These are phyloP conservation scores for Mustela nigripes DNA, from an alignment of 2,113 vertebrate species.

Conservation along the genomic window DNA sequence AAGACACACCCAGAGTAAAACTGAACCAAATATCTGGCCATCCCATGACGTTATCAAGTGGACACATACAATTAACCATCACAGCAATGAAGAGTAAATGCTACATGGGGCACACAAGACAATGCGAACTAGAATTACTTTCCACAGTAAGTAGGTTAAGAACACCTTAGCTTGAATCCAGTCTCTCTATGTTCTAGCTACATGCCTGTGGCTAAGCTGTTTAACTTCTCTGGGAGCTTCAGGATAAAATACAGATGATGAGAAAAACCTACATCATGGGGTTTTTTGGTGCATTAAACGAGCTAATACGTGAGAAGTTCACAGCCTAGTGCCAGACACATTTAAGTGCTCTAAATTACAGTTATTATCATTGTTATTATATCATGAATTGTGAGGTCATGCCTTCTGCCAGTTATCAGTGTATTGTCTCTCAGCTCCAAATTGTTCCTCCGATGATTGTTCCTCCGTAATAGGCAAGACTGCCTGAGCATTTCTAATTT, in stretches of 20 bases:
- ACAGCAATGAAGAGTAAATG: background rate
- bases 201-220: background rate
- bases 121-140: background rate
- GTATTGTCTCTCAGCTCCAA: background rate
- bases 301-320: background rate
- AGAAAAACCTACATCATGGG: background rate
- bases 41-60: background rate
- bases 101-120: background rate
- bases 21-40: background rate
- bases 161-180: background rate
- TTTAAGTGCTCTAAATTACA: background rate
- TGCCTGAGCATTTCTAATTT: background rate
- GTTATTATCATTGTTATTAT: too few relatives aligned
- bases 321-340: background rate
- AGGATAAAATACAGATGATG: background rate
- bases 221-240: background rate
- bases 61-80: background rate
- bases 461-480: background rate
- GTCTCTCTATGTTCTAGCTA: background rate
- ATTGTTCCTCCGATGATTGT: background rate
- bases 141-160: background rate
- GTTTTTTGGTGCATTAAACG: background rate
- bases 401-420: background rate
- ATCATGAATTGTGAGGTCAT: background rate
- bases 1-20: background rate